Evolutionary conservation across 1,140 invertebrate species (phyloP).

Genomic region (roundworm (Caenorhabditis elegans)): WBcel235 BX284605.5:17108001-17108500

Average conservation of each 20-base stretch:
- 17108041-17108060: neutral
- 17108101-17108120: neutral
- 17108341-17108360: too few relatives aligned
- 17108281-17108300: neutral
- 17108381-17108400: too few relatives aligned
- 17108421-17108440: too few relatives aligned
- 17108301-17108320: neutral
- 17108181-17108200: neutral
- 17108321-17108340: neutral
- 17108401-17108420: too few relatives aligned
- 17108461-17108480: too few relatives aligned
- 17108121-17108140: neutral
- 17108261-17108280: too few relatives aligned
- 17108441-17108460: too few relatives aligned
- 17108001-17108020: slow-evolving; percentile 12
- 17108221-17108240: neutral
- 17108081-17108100: neutral
- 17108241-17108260: too few relatives aligned
- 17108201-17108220: neutral
- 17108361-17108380: too few relatives aligned
- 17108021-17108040: slow-evolving; percentile 35
- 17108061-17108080: neutral
- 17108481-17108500: too few relatives aligned
- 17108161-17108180: neutral
- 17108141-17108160: too few relatives aligned